These are phyloP conservation scores for Andrena bucephala DNA, from an alignment of 2,888 invertebrate species.

Conservation along the genomic window DNA sequence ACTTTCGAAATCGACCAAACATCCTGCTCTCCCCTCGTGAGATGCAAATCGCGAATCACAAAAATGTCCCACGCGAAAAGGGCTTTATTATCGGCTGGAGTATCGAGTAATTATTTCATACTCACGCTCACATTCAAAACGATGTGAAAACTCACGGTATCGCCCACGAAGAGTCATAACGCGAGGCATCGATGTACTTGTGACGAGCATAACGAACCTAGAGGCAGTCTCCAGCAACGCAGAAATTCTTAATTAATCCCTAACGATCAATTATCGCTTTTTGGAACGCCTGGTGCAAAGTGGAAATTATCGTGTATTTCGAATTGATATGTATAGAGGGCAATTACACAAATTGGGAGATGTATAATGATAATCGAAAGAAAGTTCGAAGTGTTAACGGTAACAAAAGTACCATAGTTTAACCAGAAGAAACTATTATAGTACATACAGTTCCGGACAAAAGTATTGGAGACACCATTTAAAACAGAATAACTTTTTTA, in stretches of 20 bases:
- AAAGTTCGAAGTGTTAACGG: too few species aligned
- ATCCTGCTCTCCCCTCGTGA: too few species aligned
- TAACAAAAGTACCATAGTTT: too few species aligned
- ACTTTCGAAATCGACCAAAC: too few species aligned
- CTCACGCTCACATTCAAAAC: neutral
- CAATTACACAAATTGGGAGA: neutral
- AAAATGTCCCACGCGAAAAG: too few species aligned
- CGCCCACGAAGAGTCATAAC: conserved; percentile 14
- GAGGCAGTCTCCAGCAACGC: neutral
- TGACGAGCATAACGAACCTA: neutral
- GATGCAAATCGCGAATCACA: too few species aligned
- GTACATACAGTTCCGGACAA: too few species aligned
- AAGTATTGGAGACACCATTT: too few species aligned
- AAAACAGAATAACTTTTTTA: too few species aligned
- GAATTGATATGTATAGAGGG: neutral
- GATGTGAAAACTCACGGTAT: conserved; percentile 10
- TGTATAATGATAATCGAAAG: too few species aligned
- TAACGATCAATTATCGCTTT: conserved; percentile 55
- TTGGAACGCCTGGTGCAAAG: neutral
- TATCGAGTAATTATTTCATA: conserved; percentile 38
- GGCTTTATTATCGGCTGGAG: conserved; percentile 21
- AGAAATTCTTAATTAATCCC: conserved; percentile 48
- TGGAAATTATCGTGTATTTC: conserved; percentile 14
- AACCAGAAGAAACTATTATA: too few species aligned
- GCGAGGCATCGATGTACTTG: conserved; percentile 15